phyloP scores from a whole-genome alignment of 2,113 vertebrate species.

The Scytalopus superciliaris region DNA sequence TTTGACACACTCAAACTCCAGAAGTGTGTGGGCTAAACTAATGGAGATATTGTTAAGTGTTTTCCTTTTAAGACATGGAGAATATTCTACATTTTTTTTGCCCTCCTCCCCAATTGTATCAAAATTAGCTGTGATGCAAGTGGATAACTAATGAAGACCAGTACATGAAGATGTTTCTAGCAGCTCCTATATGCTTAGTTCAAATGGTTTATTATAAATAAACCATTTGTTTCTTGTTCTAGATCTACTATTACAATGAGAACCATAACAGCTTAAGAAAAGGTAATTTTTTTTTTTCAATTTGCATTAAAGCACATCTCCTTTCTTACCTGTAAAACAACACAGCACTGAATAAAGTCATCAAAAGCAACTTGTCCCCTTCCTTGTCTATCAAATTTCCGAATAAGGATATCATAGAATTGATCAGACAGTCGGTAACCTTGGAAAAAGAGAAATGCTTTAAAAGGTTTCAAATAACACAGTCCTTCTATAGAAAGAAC shows the following conservation, averaged over 20 bases:
- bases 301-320: background rate
- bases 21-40: background rate
- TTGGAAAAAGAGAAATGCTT: constrained; percentile 60
- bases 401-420: constrained; percentile 93
- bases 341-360: constrained; percentile 99
- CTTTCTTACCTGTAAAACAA: constrained; percentile 90
- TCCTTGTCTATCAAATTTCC: constrained; percentile 96
- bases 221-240: background rate
- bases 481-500: background rate
- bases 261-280: background rate
- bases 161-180: background rate
- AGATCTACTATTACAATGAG: background rate
- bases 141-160: background rate
- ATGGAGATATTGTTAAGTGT: background rate
- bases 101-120: background rate
- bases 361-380: constrained; percentile 96
- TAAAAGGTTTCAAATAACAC: background rate
- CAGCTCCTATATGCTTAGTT: background rate
- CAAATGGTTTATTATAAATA: background rate
- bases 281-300: background rate
- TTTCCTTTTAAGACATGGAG: background rate
- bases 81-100: background rate
- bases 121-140: background rate
- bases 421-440: constrained; percentile 96
- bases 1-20: background rate